A percentile compares a stretch with the other conserved stretches of the same genome.
These are phyloP conservation scores for Sylvilagus bachmani DNA, from an alignment of 2,113 vertebrate species.

Conservation along the genomic window DNA sequence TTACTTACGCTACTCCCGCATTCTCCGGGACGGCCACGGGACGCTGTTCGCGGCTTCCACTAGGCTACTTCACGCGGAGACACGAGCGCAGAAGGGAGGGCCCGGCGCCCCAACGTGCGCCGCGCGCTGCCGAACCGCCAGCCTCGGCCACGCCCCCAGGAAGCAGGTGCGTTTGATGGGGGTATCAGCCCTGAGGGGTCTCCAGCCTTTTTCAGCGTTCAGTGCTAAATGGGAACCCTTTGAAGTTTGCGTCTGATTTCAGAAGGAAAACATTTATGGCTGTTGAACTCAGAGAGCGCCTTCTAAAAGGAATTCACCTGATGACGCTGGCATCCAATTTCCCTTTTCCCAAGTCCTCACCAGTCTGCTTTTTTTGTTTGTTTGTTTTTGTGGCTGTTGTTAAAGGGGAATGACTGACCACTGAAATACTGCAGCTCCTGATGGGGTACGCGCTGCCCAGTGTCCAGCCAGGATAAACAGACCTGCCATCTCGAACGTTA, in stretches of 20 bases:
- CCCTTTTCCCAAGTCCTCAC: neutral
- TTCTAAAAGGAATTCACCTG: neutral
- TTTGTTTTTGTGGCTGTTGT: neutral
- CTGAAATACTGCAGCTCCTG: no score
- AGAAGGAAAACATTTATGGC: neutral
- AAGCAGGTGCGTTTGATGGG: neutral
- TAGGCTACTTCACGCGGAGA: constrained; percentile 44
- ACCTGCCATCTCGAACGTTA: no score
- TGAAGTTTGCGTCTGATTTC: neutral
- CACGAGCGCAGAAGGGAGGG: constrained; percentile 60
- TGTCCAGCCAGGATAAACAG: no score
- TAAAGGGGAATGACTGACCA: neutral
- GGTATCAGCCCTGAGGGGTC: neutral
- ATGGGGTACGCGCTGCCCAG: no score
- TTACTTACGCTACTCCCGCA: constrained; percentile 80
- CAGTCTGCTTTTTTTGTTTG: no score
- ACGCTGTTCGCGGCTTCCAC: constrained; percentile 68
- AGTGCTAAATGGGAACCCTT: neutral
- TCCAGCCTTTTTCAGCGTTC: neutral
- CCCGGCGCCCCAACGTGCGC: constrained; percentile 43
- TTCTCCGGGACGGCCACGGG: constrained; percentile 78
- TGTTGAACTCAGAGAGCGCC: neutral
- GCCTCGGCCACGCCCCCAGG: accelerated
- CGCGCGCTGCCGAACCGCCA: neutral
- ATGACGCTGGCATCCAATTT: neutral